A percentile compares a stretch with the other conserved stretches of the same genome.
Evolutionary conservation across 1,140 invertebrate species (phyloP).

Genomic region (Paraescarpia echinospica): DNA sequence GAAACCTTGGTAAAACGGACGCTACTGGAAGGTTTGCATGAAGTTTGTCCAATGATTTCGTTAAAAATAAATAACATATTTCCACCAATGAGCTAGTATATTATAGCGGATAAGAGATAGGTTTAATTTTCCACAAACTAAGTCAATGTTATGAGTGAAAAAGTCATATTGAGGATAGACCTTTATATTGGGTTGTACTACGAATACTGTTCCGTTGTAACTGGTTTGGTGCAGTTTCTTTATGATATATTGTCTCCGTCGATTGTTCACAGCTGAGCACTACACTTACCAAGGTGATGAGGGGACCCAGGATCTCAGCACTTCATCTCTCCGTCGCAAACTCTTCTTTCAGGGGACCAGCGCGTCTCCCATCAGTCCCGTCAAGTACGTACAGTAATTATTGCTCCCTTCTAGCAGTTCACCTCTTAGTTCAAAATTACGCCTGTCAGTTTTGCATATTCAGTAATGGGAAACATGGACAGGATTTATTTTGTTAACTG

Average conservation of each 20-base stretch:
- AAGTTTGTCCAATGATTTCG: too few relatives aligned
- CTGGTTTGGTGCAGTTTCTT: background rate
- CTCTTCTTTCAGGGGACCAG: conserved; percentile 43
- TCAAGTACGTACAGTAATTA: conserved; percentile 37
- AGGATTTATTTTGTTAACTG: background rate
- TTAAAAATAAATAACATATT: too few relatives aligned
- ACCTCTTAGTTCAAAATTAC: background rate
- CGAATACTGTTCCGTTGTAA: too few relatives aligned
- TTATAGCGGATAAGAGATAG: background rate
- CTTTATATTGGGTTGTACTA: background rate
- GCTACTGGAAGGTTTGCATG: too few relatives aligned
- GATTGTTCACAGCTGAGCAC: conserved; percentile 34
- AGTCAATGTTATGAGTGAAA: background rate
- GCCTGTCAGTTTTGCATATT: background rate
- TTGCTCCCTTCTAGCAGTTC: background rate
- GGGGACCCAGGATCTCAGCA: conserved; percentile 40
- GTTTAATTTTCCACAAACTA: background rate
- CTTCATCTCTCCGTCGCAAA: conserved; percentile 48
- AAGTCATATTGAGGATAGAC: background rate
- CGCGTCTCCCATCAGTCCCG: conserved; percentile 42
- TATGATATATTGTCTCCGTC: background rate
- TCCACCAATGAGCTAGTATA: too few relatives aligned
- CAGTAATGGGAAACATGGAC: background rate
- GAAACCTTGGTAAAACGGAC: too few relatives aligned
- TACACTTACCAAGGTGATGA: conserved; percentile 37